phyloP scores from a whole-genome alignment of 2,888 invertebrate genomes.

The Cerastoderma edule region DNA sequence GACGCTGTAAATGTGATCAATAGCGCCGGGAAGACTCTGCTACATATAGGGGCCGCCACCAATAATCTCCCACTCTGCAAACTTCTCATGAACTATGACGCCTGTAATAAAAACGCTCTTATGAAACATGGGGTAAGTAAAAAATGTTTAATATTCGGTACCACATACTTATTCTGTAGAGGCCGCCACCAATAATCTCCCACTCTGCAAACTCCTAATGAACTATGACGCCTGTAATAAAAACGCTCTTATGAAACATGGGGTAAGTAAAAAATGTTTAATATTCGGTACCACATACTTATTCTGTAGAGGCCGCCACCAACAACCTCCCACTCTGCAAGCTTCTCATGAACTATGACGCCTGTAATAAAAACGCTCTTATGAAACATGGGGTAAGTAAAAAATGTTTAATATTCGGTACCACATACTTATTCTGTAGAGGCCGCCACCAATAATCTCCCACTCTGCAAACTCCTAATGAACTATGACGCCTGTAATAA shows the following conservation, averaged over 20 bases:
- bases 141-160: too few relatives aligned
- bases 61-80: conserved; percentile 97
- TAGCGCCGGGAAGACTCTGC: conserved; percentile 95
- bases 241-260: conserved; percentile 88
- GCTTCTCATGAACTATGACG: conserved; percentile 91
- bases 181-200: conserved; percentile 95
- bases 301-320: conserved; percentile 95
- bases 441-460: conserved; percentile 95
- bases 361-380: conserved; percentile 92
- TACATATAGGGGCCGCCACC: conserved; percentile 97
- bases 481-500: conserved; percentile 92
- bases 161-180: too few relatives aligned
- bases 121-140: conserved; percentile 75
- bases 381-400: conserved; percentile 75
- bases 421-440: too few relatives aligned
- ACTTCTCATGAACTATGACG: conserved; percentile 91
- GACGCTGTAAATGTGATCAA: conserved; percentile 93
- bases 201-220: conserved; percentile 94
- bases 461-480: conserved; percentile 94
- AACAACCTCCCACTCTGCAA: conserved; percentile 97
- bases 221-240: conserved; percentile 92
- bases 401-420: too few relatives aligned
- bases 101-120: conserved; percentile 92
- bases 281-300: too few relatives aligned
- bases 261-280: conserved; percentile 71